Conservation (phyloP, 2,888 invertebrate species). For the Scaptomyza polygonia region DNA sequence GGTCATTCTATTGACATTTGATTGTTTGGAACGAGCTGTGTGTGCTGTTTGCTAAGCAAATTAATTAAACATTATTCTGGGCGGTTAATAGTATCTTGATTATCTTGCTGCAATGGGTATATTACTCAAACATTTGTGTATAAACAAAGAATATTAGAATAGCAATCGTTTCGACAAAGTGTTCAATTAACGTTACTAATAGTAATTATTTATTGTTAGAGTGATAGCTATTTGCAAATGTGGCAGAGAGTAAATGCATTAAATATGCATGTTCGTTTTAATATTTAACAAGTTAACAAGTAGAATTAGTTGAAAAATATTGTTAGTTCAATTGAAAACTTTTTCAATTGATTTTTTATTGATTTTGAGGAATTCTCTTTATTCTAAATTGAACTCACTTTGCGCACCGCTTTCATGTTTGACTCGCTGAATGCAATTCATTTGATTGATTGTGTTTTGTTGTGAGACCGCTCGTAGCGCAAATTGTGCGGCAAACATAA, state of each 20-base stretch:
- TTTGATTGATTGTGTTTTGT: constrained; percentile 37
- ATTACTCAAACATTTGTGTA: background rate
- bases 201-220: background rate
- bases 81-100: constrained; percentile 26
- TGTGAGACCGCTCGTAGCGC: constrained; percentile 38
- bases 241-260: background rate
- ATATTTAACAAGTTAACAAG: background rate
- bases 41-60: constrained; percentile 11
- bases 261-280: background rate
- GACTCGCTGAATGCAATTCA: constrained; percentile 26
- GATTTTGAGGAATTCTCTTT: background rate
- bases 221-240: background rate
- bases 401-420: constrained; percentile 13
- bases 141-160: background rate
- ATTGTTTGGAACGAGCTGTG: constrained; percentile 69
- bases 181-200: background rate
- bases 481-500: constrained; percentile 76
- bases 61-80: constrained; percentile 49
- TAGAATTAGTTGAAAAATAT: too few species aligned
- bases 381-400: constrained; percentile 9
- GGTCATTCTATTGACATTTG: constrained; percentile 60
- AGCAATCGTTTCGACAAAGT: background rate
- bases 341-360: background rate
- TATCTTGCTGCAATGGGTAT: background rate
- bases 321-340: too few species aligned